Base-by-base conservation (phyloP, 2,797 vertebrate species). In the Gambelia wislizenii region DNA sequence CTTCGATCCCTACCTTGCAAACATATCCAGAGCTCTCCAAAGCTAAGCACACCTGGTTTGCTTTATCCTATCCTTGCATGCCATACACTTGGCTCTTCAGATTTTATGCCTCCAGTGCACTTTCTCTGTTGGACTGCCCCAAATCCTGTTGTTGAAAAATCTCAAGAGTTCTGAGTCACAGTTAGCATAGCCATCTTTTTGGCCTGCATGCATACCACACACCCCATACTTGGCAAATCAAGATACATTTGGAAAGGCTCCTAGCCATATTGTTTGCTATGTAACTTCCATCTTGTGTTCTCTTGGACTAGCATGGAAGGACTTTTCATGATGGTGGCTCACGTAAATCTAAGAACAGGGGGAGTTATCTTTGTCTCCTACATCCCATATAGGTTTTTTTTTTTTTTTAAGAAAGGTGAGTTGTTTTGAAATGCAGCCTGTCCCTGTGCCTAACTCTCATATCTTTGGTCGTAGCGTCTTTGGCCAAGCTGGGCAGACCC, bases 401-500 rank as follows among this genome's bases (percentile, higher is more conserved):
- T n/a, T n/a, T n/a, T n/a, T n/a, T n/a, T n/a, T n/a, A n/a, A 44
- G 22, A 36, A 52, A 52, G 7, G 39, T 27, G 52, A 82, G 22
- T 39, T 72, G 14, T 25, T 64, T 67, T 9, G 10, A 9, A 76
- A 76, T 39, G 14, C 59, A 14, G 27, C 4, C 4, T 8, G 36
- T 18, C 39, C 61, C 56, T 72, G 18, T 27, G 47, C 74, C 54
- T 54, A 25, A 89, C 61, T 6, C 54, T 64, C 39, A 1, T 44
- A 91, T 91, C 95, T 95, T 95, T 90, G 93, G 92, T 92, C 42
- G 87, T 95, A 97, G 97, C 10, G 96, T 97, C 2, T 97, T 98
- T 97, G 97, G 96, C 95, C 98, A 97, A 92, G 93, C 97, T 0
- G 98, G 98, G 69, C 98, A 98, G 97, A 96, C 91, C 94, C 98